Evolutionary conservation across 2,797 vertebrate species (phyloP).

Genomic region (Notolabrus celidotus): DNA sequence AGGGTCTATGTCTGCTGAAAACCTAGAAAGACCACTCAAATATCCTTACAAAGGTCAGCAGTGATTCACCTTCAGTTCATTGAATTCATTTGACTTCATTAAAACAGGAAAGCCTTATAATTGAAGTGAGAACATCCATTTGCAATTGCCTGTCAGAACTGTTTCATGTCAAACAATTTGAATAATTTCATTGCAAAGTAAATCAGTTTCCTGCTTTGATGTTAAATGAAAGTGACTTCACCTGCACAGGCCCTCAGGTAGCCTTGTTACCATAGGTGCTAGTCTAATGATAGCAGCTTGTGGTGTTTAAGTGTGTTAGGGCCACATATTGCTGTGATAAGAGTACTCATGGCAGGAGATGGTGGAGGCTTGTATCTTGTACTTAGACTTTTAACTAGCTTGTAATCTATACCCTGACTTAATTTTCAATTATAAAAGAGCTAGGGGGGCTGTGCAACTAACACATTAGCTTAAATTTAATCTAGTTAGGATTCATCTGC

Average conservation of each 20-base stretch:
- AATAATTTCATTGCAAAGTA: slow-evolving; percentile 58
- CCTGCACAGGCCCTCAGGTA: slow-evolving; percentile 23
- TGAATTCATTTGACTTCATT: slow-evolving; percentile 53
- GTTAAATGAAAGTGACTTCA: slow-evolving; percentile 59
- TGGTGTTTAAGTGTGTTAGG: not conserved
- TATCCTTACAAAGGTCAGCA: slow-evolving; percentile 37
- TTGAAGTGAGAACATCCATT: slow-evolving; percentile 60
- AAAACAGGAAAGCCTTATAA: slow-evolving; percentile 51
- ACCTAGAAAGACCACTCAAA: slow-evolving; percentile 15
- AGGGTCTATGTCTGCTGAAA: not conserved
- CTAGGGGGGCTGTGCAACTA: not conserved
- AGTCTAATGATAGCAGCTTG: not conserved
- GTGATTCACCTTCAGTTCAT: slow-evolving; percentile 46
- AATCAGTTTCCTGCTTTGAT: slow-evolving; percentile 60
- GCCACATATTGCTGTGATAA: not conserved
- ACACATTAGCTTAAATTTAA: not conserved
- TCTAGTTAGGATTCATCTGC: not conserved
- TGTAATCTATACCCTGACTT: not conserved
- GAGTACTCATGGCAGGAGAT: not conserved
- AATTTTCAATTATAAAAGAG: no score
- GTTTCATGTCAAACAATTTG: slow-evolving; percentile 64
- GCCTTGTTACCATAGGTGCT: not conserved
- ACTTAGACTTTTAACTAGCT: not conserved
- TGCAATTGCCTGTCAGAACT: slow-evolving; percentile 61
- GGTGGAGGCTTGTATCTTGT: not conserved